phyloP scores from a whole-genome alignment of 2,888 invertebrate genomes.

The Aquatica leii region DNA sequence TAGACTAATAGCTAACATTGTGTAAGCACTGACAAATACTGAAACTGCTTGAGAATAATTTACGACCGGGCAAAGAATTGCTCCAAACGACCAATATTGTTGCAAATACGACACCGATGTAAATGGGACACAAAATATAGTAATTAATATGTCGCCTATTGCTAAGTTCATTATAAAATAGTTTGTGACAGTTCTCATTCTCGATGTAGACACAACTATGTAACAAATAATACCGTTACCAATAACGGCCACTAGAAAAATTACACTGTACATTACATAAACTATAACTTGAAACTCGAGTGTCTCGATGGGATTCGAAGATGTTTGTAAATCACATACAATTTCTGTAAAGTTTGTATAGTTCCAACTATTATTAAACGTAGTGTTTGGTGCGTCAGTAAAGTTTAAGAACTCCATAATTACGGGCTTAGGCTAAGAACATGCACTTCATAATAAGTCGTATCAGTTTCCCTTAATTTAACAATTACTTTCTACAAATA shows the following conservation, averaged over 20 bases:
- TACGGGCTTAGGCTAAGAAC: background rate
- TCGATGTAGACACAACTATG: slow-evolving; percentile 81
- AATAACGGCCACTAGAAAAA: slow-evolving; percentile 75
- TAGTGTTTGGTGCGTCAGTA: slow-evolving; percentile 6
- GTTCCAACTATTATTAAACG: slow-evolving; percentile 18
- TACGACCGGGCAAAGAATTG: slow-evolving; percentile 82
- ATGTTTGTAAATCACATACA: slow-evolving; percentile 21
- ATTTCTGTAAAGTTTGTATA: slow-evolving; percentile 25
- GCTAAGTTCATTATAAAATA: slow-evolving; percentile 91
- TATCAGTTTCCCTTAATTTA: too few relatives aligned
- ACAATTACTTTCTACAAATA: background rate
- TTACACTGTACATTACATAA: slow-evolving; percentile 74
- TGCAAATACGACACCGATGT: slow-evolving; percentile 83
- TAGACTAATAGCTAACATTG: slow-evolving; percentile 87
- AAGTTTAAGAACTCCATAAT: slow-evolving; percentile 10
- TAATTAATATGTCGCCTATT: slow-evolving; percentile 89
- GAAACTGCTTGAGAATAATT: slow-evolving; percentile 84
- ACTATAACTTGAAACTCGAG: slow-evolving; percentile 70
- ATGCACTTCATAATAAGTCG: too few relatives aligned
- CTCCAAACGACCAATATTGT: slow-evolving; percentile 90
- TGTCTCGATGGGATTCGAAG: slow-evolving; percentile 34
- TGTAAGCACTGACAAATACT: slow-evolving; percentile 87
- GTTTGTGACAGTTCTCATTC: slow-evolving; percentile 93
- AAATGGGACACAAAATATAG: slow-evolving; percentile 89
- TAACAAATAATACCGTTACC: slow-evolving; percentile 87